Percentiles rank a stretch among this genome's conserved stretches.
These are phyloP conservation scores for Dipodomys merriami DNA, from an alignment of 2,113 vertebrate genomes.

Conservation along the genomic window DNA sequence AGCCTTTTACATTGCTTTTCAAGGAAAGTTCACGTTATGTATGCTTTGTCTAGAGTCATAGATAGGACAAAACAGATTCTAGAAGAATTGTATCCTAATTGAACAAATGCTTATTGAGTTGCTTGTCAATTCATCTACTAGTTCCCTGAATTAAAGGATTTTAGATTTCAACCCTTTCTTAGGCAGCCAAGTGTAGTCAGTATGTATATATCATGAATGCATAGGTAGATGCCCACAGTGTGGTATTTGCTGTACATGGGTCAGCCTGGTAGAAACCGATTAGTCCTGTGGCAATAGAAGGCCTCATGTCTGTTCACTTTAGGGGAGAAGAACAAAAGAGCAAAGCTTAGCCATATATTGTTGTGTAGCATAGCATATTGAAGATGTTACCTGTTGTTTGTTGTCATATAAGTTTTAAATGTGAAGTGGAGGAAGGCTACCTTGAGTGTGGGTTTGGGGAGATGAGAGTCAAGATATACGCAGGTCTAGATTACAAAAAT, in stretches of 20 bases:
- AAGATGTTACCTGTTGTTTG: not conserved
- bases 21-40: slow-evolving; percentile 14
- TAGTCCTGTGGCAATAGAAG: not conserved
- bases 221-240: not conserved
- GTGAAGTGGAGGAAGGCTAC: not conserved
- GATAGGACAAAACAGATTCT: not conserved
- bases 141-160: slow-evolving; percentile 41
- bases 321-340: not conserved
- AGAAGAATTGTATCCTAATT: slow-evolving; percentile 39
- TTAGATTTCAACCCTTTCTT: not conserved
- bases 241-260: not conserved
- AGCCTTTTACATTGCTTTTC: slow-evolving; percentile 37
- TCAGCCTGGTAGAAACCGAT: not conserved
- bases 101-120: not conserved
- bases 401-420: not conserved
- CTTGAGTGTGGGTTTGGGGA: not conserved
- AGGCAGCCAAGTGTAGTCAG: not conserved
- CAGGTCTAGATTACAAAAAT: not conserved
- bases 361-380: not conserved
- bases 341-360: not conserved
- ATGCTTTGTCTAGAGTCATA: slow-evolving; percentile 26
- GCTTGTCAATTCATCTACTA: not conserved
- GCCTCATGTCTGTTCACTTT: not conserved
- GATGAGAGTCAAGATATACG: not conserved
- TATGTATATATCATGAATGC: not conserved